A percentile compares a stretch with the other conserved stretches of the same genome.
Evolutionary conservation across 2,113 vertebrate species (phyloP).

Genomic region (Myotis davidii): DNA sequence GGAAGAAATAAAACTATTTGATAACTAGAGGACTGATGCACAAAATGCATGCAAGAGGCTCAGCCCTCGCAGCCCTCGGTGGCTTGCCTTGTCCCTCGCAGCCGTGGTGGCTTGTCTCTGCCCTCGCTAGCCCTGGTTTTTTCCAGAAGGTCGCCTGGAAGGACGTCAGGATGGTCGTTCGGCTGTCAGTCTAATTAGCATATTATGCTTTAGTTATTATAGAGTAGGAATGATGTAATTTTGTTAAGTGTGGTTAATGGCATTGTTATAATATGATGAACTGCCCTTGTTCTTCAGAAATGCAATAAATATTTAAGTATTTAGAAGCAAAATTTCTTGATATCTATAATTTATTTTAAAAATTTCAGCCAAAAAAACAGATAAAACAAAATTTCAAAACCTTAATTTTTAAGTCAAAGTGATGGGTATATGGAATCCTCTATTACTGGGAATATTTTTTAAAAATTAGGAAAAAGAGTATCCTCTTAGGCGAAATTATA

Average conservation of each 20-base stretch:
- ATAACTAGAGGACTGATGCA: not conserved
- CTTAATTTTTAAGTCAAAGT: conserved; percentile 3
- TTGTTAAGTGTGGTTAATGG: not conserved
- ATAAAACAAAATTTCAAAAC: not conserved
- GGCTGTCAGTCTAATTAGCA: too few species aligned
- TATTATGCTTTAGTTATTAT: too few species aligned
- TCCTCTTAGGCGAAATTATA: not conserved
- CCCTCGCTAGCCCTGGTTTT: too few species aligned
- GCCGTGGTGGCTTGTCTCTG: too few species aligned
- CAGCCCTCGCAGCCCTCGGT: too few species aligned
- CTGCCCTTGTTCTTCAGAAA: not conserved
- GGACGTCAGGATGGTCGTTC: too few species aligned
- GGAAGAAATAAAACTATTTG: not conserved
- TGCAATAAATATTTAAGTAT: not conserved
- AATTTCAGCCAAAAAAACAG: not conserved
- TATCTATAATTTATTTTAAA: conserved; percentile 5
- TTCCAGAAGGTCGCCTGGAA: too few species aligned
- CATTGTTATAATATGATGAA: not conserved
- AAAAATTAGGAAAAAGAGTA: not conserved
- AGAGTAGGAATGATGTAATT: not conserved
- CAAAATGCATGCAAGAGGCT: too few species aligned
- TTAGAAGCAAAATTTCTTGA: not conserved
- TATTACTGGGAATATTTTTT: not conserved
- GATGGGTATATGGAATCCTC: not conserved
- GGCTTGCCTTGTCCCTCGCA: too few species aligned